These are phyloP conservation scores for Xenopus petersii DNA, from an alignment of 2,797 vertebrate species.

Conservation along the genomic window DNA sequence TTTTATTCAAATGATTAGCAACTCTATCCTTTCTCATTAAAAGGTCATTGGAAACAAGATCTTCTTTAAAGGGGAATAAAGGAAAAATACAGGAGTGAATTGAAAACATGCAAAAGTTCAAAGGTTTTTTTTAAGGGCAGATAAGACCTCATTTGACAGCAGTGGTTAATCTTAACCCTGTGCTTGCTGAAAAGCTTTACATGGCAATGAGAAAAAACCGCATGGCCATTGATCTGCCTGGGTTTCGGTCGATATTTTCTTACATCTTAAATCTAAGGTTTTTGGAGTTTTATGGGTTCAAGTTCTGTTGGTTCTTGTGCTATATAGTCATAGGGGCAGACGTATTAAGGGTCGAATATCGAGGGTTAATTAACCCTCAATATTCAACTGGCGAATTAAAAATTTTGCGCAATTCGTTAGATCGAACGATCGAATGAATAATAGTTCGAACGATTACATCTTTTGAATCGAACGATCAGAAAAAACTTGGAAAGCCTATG, in stretches of 20 bases:
- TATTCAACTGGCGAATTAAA: no score
- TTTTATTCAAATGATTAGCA: slow-evolving; percentile 49
- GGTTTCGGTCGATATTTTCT: not conserved
- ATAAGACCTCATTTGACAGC: slow-evolving; percentile 27
- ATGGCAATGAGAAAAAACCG: not conserved
- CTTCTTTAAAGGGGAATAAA: slow-evolving; percentile 48
- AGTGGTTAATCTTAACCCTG: slow-evolving; percentile 7
- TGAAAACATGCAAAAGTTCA: slow-evolving; percentile 53
- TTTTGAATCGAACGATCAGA: no score
- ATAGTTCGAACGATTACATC: no score
- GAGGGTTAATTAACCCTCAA: no score
- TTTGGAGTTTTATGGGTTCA: no score
- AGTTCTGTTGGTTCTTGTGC: no score
- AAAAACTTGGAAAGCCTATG: no score
- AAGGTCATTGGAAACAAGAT: slow-evolving; percentile 36
- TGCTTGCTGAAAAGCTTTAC: not conserved
- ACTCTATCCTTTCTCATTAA: slow-evolving; percentile 53
- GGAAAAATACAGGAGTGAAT: slow-evolving; percentile 44
- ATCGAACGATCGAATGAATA: no score
- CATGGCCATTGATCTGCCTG: not conserved
- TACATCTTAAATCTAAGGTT: no score
- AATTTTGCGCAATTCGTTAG: no score
- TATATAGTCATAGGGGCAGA: no score
- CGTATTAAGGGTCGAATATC: no score
- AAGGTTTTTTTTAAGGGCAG: slow-evolving; percentile 45